phyloP scores from a whole-genome alignment of 2,888 invertebrate species.

The Cyrtodaria siliqua region DNA sequence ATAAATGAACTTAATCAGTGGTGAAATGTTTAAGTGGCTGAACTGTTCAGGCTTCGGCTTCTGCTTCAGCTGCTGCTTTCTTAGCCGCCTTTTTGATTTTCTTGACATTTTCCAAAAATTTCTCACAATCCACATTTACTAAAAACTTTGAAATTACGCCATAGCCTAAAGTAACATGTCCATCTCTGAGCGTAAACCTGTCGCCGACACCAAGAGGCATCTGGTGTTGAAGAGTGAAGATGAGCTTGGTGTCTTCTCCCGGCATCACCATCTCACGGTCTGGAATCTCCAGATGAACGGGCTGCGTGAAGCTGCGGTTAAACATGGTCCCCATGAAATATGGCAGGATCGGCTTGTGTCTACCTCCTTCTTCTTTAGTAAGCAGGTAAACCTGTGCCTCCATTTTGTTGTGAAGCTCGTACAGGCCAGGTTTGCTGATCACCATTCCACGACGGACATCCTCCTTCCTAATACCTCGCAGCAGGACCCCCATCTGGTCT shows the following conservation, averaged over 20 bases:
- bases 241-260: conserved; percentile 95
- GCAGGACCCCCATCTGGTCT: conserved; percentile 97
- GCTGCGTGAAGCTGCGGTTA: conserved; percentile 97
- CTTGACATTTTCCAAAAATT: conserved; percentile 89
- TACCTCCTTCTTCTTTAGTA: conserved; percentile 97
- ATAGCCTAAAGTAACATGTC: conserved; percentile 86
- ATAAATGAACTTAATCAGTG: too few species aligned
- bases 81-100: conserved; percentile 94
- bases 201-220: conserved; percentile 93
- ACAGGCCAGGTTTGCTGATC: conserved; percentile 91
- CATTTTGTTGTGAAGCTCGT: conserved; percentile 91
- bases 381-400: conserved; percentile 92
- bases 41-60: too few species aligned
- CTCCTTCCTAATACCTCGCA: conserved; percentile 95
- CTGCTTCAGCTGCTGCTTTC: conserved; percentile 87
- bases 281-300: conserved; percentile 90
- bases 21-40: too few species aligned
- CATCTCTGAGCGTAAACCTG: conserved; percentile 96
- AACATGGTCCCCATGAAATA: conserved; percentile 95
- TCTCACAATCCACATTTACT: conserved; percentile 89
- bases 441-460: conserved; percentile 93
- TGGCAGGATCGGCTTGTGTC: conserved; percentile 93
- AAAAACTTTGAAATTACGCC: conserved; percentile 96
- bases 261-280: conserved; percentile 98
- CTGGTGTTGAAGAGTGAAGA: conserved; percentile 76